Percentiles rank a stretch among this genome's conserved stretches.
Evolutionary conservation across 2,888 invertebrate species (phyloP).

Genomic region (Lycophotia porphyrea): DNA sequence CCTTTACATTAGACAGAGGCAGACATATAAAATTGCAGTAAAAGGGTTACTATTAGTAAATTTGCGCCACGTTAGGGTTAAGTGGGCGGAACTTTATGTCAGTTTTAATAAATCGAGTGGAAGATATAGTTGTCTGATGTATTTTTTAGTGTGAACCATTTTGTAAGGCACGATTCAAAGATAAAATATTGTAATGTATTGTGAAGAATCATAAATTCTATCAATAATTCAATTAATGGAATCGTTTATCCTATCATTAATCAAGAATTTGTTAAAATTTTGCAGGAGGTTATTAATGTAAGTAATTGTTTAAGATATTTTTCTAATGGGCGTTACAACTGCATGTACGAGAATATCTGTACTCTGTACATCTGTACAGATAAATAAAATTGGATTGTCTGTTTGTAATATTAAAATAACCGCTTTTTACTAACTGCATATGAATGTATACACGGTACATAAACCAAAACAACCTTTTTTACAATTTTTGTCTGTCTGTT

Average conservation of each 20-base stretch:
- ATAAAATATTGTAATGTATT: conserved; percentile 59
- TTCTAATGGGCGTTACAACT: background rate
- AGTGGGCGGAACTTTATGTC: conserved; percentile 85
- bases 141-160: conserved; percentile 54
- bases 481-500: too few species aligned
- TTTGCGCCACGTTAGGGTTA: conserved; percentile 81
- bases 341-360: too few species aligned
- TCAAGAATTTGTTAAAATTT: conserved; percentile 15
- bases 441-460: too few species aligned
- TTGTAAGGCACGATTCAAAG: conserved; percentile 34
- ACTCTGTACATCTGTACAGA: too few species aligned
- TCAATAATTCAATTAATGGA: conserved; percentile 35
- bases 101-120: conserved; percentile 86
- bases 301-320: background rate
- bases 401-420: too few species aligned
- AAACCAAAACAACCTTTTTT: too few species aligned
- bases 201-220: conserved; percentile 37
- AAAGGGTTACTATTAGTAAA: conserved; percentile 71
- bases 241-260: conserved; percentile 28
- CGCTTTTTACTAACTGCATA: too few species aligned
- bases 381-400: too few species aligned
- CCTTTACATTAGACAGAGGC: conserved; percentile 62
- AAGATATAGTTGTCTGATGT: conserved; percentile 75
- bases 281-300: background rate
- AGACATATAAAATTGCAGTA: conserved; percentile 48